These are phyloP conservation scores for Trichomycterus rosablanca DNA, from an alignment of 2,113 vertebrate species.

Conservation along the genomic window DNA sequence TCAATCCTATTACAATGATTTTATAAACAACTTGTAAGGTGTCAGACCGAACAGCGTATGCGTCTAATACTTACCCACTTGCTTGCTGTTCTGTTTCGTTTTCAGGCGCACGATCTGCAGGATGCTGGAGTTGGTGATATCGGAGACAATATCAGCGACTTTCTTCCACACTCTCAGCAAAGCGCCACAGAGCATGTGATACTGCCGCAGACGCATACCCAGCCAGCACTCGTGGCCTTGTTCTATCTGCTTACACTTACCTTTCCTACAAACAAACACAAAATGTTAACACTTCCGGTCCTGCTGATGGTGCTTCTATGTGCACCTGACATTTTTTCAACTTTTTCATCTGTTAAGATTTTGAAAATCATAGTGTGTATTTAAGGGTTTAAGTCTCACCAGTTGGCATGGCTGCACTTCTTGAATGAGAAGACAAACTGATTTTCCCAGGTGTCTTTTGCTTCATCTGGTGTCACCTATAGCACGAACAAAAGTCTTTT, in stretches of 20 bases:
- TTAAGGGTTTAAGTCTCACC: constrained; percentile 79
- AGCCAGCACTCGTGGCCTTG: constrained; percentile 87
- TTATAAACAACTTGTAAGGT: no score
- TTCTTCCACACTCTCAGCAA: constrained; percentile 90
- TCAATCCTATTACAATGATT: no score
- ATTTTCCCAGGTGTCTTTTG: constrained; percentile 82
- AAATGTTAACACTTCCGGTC: no score
- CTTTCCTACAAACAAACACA: background rate
- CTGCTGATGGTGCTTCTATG: no score
- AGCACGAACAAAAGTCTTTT: background rate
- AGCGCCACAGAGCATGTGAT: constrained; percentile 93
- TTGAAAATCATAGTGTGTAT: no score
- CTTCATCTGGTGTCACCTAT: constrained; percentile 80
- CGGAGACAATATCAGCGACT: constrained; percentile 83
- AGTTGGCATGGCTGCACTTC: constrained; percentile 83
- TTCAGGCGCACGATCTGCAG: constrained; percentile 96
- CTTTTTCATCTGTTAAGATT: no score
- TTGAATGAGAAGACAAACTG: constrained; percentile 82
- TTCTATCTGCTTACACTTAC: constrained; percentile 76
- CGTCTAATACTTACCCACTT: constrained; percentile 83
- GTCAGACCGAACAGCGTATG: no score
- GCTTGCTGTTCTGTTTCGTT: constrained; percentile 94
- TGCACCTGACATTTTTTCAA: no score
- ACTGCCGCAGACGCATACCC: constrained; percentile 89
- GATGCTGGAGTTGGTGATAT: constrained; percentile 86